Evolutionary conservation across 2,888 invertebrate genomes (phyloP).

Genomic region (Blomia tropicalis): DNA sequence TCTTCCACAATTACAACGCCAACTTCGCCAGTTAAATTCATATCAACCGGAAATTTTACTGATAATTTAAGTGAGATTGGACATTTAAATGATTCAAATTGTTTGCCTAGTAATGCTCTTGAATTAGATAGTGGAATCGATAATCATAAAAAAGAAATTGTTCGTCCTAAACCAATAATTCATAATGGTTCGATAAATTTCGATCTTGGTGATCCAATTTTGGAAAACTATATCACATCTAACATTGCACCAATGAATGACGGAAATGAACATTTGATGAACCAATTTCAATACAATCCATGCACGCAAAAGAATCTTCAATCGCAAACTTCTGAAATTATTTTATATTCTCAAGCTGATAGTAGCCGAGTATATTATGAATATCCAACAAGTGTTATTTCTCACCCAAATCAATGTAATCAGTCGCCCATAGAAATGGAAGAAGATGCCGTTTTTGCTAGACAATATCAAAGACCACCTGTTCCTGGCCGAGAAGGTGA

Average conservation of each 20-base stretch:
- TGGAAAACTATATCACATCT: background rate
- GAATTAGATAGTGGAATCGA: constrained; percentile 30
- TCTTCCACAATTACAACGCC: constrained; percentile 2
- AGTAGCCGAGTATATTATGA: constrained; percentile 42
- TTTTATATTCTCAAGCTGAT: constrained; percentile 57
- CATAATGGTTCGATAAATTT: constrained; percentile 1
- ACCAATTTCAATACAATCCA: constrained; percentile 26
- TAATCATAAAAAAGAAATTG: background rate
- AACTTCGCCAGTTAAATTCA: background rate
- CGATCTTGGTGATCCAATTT: background rate
- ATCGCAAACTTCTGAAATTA: constrained; percentile 58
- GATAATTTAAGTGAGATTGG: constrained; percentile 4
- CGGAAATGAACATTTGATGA: constrained; percentile 25
- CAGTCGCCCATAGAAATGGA: constrained; percentile 27
- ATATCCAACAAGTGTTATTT: constrained; percentile 29
- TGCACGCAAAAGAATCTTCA: constrained; percentile 35
- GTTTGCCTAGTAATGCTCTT: background rate
- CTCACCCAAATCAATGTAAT: background rate
- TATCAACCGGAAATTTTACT: background rate
- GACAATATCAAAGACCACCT: constrained; percentile 17
- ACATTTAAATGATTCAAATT: background rate
- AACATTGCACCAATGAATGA: constrained; percentile 24
- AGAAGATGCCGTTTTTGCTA: constrained; percentile 20
- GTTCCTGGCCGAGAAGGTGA: constrained; percentile 12
- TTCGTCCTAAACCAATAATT: constrained; percentile 8